Conservation (phyloP, 2,888 invertebrate genomes). For the Eulithis testata region DNA sequence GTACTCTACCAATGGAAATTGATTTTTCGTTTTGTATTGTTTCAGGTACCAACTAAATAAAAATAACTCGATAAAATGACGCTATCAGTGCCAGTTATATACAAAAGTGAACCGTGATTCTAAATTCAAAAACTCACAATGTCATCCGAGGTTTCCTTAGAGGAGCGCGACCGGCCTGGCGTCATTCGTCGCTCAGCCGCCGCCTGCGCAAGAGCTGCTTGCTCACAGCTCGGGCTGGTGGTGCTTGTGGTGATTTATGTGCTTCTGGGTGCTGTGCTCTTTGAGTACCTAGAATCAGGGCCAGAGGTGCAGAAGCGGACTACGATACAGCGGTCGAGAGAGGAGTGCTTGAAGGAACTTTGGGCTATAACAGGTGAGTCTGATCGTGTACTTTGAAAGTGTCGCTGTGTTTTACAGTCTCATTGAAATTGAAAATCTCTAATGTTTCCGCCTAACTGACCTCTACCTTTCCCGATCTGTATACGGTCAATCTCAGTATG, state of each 20-base stretch:
- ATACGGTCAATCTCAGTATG: background rate
- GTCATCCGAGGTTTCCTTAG: conserved; percentile 80
- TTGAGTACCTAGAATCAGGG: conserved; percentile 90
- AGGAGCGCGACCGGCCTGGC: conserved; percentile 71
- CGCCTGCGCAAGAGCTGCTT: conserved; percentile 83
- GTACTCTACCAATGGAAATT: background rate
- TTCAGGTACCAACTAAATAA: conserved; percentile 16
- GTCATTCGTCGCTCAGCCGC: conserved; percentile 61
- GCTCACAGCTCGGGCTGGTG: conserved; percentile 89
- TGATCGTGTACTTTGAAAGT: too few species aligned
- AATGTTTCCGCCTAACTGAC: background rate
- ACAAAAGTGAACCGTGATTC: conserved; percentile 42
- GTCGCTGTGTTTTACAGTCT: too few species aligned
- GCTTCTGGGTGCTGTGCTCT: conserved; percentile 89
- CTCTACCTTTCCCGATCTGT: background rate
- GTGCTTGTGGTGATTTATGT: conserved; percentile 90
- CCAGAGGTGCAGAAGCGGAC: conserved; percentile 87
- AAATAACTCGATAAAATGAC: conserved; percentile 34
- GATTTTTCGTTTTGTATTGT: conserved; percentile 14
- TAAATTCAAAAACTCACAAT: conserved; percentile 48
- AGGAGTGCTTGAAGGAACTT: conserved; percentile 89
- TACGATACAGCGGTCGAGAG: conserved; percentile 86
- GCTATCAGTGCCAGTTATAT: conserved; percentile 41
- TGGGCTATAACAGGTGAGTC: conserved; percentile 92
- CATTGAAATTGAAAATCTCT: background rate